These are phyloP conservation scores for human (Homo sapiens) DNA, from an alignment of 2,113 vertebrate species.

Conservation along the genomic window GRCh38 chrX:43528001-43528500, in stretches of 20 bases:
- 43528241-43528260: neutral
- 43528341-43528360: constrained; percentile 16
- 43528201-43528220: neutral
- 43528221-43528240: neutral
- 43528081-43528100: neutral
- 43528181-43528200: neutral
- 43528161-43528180: neutral
- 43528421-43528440: constrained; percentile 37
- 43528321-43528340: neutral
- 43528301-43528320: constrained; percentile 7
- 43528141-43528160: neutral
- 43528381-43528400: neutral
- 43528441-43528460: constrained; percentile 46
- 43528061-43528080: neutral
- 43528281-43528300: constrained; percentile 39
- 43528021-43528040: neutral
- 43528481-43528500: neutral
- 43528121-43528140: neutral
- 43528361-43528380: constrained; percentile 37
- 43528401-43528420: constrained; percentile 3
- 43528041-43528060: neutral
- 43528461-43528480: constrained; percentile 23
- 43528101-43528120: neutral
- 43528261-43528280: neutral
- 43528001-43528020: neutral